A percentile compares a stretch with the other conserved stretches of the same genome.
Conservation (phyloP, 2,113 vertebrate species). For the Gobio gobio region DNA sequence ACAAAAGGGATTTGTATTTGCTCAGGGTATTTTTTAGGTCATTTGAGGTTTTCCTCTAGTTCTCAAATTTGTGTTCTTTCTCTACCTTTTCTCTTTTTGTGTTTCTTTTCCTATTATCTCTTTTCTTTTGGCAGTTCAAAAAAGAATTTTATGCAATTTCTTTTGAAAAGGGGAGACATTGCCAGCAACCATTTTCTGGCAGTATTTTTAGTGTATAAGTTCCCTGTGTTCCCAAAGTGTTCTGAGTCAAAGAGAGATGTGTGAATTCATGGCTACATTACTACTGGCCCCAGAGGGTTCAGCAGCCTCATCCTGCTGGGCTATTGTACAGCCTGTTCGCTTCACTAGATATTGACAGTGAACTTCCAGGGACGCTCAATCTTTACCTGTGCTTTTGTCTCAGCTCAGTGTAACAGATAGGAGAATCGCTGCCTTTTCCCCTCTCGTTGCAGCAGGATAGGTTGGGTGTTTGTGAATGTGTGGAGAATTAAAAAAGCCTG, state of each 20-base stretch:
- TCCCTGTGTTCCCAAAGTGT: constrained; percentile 57
- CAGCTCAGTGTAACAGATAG: constrained; percentile 40
- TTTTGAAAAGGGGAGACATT: constrained; percentile 46
- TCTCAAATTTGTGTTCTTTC: constrained; percentile 11
- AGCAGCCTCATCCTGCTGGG: constrained; percentile 68
- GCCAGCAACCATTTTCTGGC: constrained; percentile 56
- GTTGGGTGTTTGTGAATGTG: constrained; percentile 14
- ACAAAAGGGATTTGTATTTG: constrained; percentile 14
- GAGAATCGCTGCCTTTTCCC: constrained; percentile 8
- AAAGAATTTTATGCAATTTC: constrained; percentile 39
- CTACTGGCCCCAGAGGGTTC: constrained; percentile 63
- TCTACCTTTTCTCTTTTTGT: constrained; percentile 7
- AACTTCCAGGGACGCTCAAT: constrained; percentile 65
- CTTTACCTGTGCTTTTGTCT: constrained; percentile 58
- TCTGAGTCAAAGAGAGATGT: constrained; percentile 51
- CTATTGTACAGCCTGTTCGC: constrained; percentile 71
- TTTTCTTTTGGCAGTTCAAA: constrained; percentile 34
- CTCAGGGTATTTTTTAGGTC: constrained; percentile 7
- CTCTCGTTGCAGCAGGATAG: not conserved
- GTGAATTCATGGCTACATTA: constrained; percentile 55
- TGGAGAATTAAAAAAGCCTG: constrained; percentile 12
- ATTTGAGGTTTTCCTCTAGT: constrained; percentile 28
- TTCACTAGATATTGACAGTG: constrained; percentile 77
- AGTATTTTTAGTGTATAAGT: constrained; percentile 50
- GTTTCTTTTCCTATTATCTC: constrained; percentile 11